Conservation (phyloP, 2,888 invertebrate genomes). For the Drosophila paracracens region DNA sequence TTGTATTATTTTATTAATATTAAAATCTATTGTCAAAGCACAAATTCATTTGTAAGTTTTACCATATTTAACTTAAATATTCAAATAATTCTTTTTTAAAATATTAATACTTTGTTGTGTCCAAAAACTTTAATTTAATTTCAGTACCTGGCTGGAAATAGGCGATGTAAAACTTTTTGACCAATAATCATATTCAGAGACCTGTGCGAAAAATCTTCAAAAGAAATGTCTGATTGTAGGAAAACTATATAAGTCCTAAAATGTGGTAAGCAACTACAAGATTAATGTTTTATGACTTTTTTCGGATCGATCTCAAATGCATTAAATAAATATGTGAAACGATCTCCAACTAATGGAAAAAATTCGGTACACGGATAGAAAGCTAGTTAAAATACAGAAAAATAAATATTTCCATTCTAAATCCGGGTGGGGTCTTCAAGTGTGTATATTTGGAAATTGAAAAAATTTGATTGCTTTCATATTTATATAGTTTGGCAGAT, state of each 20-base stretch:
- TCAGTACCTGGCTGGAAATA: background rate
- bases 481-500: background rate
- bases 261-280: background rate
- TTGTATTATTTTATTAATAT: slow-evolving; percentile 19
- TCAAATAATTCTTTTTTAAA: background rate
- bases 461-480: background rate
- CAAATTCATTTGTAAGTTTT: slow-evolving; percentile 9
- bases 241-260: background rate
- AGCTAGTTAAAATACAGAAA: background rate
- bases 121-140: background rate
- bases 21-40: slow-evolving; percentile 20
- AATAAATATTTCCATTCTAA: background rate
- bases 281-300: background rate
- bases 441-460: background rate
- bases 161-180: background rate
- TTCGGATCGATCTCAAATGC: background rate
- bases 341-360: background rate
- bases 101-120: background rate
- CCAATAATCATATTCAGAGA: background rate
- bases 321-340: background rate
- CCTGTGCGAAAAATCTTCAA: background rate
- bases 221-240: background rate
- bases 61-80: background rate
- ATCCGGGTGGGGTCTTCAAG: background rate
- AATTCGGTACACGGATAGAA: background rate